These are phyloP conservation scores for Calyptomena viridis DNA, from an alignment of 2,113 vertebrate genomes.

Conservation along the genomic window DNA sequence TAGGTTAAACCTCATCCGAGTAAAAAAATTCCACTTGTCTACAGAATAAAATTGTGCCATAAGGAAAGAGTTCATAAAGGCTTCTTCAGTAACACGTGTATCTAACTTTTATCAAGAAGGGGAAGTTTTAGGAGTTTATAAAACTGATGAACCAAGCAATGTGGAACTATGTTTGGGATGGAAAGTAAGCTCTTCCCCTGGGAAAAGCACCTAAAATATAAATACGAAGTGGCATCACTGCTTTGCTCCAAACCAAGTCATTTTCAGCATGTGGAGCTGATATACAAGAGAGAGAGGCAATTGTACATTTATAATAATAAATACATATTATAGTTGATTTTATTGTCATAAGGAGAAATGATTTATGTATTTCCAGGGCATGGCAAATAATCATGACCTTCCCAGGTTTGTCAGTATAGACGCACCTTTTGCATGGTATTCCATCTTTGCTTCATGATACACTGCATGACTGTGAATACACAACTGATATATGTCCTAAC, in stretches of 20 bases:
- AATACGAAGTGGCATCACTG: neutral
- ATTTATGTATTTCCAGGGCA: neutral
- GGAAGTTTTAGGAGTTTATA: neutral
- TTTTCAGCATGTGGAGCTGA: neutral
- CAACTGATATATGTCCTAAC: neutral
- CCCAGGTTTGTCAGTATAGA: neutral
- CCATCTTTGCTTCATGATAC: neutral
- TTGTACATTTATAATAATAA: neutral
- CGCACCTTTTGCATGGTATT: neutral
- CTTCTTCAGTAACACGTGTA: neutral
- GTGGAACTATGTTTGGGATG: neutral
- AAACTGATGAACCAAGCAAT: neutral
- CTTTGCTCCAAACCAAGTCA: neutral
- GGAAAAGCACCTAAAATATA: neutral
- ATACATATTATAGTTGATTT: neutral
- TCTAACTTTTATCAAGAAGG: neutral
- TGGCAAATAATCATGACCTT: neutral
- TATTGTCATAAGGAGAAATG: neutral
- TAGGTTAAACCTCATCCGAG: neutral
- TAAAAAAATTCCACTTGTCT: neutral
- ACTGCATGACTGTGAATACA: accelerated
- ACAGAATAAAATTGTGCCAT: neutral
- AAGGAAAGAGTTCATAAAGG: accelerated
- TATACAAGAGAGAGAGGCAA: neutral
- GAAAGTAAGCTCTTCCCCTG: neutral